phyloP scores from a whole-genome alignment of 1,140 invertebrate species.

The Pseudomyrmex gracilis region DNA sequence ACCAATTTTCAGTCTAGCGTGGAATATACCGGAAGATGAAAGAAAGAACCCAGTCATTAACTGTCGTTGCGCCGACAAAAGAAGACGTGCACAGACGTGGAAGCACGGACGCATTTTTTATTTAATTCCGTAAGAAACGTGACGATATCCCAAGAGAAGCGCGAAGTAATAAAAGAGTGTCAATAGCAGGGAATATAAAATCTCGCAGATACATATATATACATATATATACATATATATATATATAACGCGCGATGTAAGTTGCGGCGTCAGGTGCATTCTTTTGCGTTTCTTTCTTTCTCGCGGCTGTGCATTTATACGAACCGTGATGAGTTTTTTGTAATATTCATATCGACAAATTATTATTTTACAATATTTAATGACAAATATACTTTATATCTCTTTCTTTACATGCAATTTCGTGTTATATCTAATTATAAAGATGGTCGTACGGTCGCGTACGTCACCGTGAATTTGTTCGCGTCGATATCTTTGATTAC shows the following conservation, averaged over 20 bases:
- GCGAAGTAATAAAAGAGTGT: slow-evolving; percentile 42
- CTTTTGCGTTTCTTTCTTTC: neutral
- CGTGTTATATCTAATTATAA: neutral
- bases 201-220: neutral
- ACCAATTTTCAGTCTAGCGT: slow-evolving; percentile 67
- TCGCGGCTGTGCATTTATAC: neutral
- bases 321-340: too few species aligned
- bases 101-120: slow-evolving; percentile 26
- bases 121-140: slow-evolving; percentile 32
- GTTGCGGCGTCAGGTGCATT: neutral
- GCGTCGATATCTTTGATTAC: neutral
- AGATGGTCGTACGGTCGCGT: neutral
- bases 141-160: slow-evolving; percentile 11
- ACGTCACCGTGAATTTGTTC: neutral
- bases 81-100: slow-evolving; percentile 2
- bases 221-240: too few species aligned
- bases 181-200: slow-evolving; percentile 32
- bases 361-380: too few species aligned
- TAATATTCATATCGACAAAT: too few species aligned
- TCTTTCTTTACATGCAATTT: neutral
- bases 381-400: too few species aligned
- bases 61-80: slow-evolving; percentile 52
- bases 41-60: slow-evolving; percentile 65
- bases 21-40: slow-evolving; percentile 43
- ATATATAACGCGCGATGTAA: too few species aligned